Evolutionary conservation across 2,888 invertebrate species (phyloP).

Genomic region (Sicus ferrugineus): DNA sequence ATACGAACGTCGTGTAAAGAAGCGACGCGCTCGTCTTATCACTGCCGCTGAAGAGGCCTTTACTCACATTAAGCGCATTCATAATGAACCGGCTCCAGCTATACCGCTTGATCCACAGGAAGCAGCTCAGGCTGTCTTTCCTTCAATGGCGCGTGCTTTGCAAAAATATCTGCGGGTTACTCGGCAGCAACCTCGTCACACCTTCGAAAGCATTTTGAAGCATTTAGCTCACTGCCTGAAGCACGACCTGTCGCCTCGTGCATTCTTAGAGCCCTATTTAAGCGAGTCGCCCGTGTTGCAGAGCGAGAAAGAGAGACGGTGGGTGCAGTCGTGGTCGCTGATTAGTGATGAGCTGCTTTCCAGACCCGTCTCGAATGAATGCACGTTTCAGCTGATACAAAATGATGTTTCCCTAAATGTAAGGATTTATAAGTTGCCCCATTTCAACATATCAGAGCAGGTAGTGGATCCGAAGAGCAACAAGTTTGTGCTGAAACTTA

Average conservation of each 20-base stretch:
- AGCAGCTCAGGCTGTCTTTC: slow-evolving; percentile 97
- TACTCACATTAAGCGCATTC: slow-evolving; percentile 90
- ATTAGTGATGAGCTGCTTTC: slow-evolving; percentile 93
- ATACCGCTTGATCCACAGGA: slow-evolving; percentile 92
- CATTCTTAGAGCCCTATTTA: slow-evolving; percentile 94
- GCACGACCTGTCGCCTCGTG: slow-evolving; percentile 91
- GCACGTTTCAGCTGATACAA: slow-evolving; percentile 90
- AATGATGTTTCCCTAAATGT: slow-evolving; percentile 92
- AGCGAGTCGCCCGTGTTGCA: slow-evolving; percentile 84
- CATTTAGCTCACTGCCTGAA: slow-evolving; percentile 92
- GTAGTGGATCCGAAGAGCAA: slow-evolving; percentile 95
- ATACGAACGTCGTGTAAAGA: slow-evolving; percentile 90
- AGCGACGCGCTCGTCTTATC: slow-evolving; percentile 86
- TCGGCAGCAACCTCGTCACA: slow-evolving; percentile 93
- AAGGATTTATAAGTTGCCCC: slow-evolving; percentile 84
- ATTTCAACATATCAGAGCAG: slow-evolving; percentile 94
- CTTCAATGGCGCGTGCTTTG: slow-evolving; percentile 92
- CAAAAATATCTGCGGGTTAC: slow-evolving; percentile 97
- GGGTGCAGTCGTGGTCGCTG: slow-evolving; percentile 94
- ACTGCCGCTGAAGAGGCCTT: slow-evolving; percentile 98
- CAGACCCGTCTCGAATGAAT: slow-evolving; percentile 81
- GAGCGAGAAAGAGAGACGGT: slow-evolving; percentile 81
- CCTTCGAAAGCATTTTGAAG: slow-evolving; percentile 89
- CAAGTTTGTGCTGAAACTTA: slow-evolving; percentile 91
- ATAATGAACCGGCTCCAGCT: slow-evolving; percentile 76